Evolutionary conservation across 2,113 vertebrate species (phyloP).

Genomic region (Rhinolophus ferrumequinum): DNA sequence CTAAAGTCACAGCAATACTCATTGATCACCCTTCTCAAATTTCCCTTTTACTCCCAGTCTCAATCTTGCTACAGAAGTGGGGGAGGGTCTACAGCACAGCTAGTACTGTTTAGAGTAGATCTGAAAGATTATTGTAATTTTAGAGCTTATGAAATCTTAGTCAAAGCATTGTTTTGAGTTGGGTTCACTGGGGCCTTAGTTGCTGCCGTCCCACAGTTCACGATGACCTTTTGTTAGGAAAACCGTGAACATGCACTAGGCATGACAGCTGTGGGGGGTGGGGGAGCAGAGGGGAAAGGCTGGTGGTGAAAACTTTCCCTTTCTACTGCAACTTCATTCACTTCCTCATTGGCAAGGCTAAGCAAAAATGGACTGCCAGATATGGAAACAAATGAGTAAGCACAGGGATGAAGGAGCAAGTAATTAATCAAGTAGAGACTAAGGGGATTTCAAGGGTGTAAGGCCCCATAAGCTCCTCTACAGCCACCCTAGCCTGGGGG

Average conservation of each 20-base stretch:
- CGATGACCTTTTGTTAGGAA: background rate
- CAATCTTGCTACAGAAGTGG: background rate
- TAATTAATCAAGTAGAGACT: background rate
- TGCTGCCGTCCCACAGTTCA: rapidly evolving
- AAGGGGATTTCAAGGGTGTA: background rate
- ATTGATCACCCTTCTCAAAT: no score
- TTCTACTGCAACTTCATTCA: background rate
- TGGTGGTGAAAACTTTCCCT: background rate
- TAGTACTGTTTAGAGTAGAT: background rate
- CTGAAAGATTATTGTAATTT: background rate
- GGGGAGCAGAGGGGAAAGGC: background rate
- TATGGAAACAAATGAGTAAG: background rate
- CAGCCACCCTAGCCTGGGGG: rapidly evolving
- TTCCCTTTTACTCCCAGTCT: background rate
- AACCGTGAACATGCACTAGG: background rate
- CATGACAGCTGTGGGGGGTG: no score
- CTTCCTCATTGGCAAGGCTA: background rate
- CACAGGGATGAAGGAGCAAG: background rate
- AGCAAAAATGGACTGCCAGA: background rate
- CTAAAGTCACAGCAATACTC: no score
- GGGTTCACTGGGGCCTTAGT: background rate
- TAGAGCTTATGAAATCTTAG: background rate
- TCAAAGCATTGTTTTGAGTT: background rate
- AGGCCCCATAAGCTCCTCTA: no score
- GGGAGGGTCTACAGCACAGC: rapidly evolving